A percentile compares a stretch with the other conserved stretches of the same genome.
Conservation (phyloP, 2,797 vertebrate species). For the Sebastes vulpes region DNA sequence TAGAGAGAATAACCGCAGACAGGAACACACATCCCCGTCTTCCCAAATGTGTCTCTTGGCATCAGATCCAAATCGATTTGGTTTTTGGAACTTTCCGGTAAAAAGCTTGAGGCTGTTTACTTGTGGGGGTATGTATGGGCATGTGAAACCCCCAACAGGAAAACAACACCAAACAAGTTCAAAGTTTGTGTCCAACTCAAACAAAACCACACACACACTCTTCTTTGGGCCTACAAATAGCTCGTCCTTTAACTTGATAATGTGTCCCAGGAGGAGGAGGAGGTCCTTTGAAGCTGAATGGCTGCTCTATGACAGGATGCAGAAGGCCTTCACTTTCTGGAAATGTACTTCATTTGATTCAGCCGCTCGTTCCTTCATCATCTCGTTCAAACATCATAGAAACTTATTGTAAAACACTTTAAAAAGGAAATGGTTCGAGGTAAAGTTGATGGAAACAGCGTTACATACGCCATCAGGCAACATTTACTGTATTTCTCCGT, state of each 20-base stretch:
- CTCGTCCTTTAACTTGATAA: constrained; percentile 33
- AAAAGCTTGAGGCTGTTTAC: constrained; percentile 21
- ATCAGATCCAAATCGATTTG: constrained; percentile 17
- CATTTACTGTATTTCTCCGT: constrained; percentile 7
- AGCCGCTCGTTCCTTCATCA: not conserved
- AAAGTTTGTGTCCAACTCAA: constrained; percentile 23
- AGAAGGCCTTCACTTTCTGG: not conserved
- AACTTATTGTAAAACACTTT: not conserved
- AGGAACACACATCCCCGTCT: not conserved
- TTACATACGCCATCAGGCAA: not conserved
- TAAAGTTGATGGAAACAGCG: not conserved
- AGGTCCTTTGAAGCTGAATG: constrained; percentile 23
- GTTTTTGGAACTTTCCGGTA: constrained; percentile 1
- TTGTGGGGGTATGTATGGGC: not conserved
- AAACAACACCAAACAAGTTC: constrained; percentile 3
- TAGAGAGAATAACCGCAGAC: not conserved
- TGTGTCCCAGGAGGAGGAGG: constrained; percentile 6
- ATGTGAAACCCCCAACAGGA: constrained; percentile 15
- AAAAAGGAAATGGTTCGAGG: not conserved
- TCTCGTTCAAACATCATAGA: not conserved
- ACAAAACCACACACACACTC: constrained; percentile 24
- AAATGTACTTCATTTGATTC: constrained; percentile 3
- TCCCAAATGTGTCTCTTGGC: constrained; percentile 10
- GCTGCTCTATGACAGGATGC: not conserved
- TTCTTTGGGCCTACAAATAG: constrained; percentile 5